These are phyloP conservation scores for Gandaritis pyraliata DNA, from an alignment of 2,888 invertebrate species.

Conservation along the genomic window DNA sequence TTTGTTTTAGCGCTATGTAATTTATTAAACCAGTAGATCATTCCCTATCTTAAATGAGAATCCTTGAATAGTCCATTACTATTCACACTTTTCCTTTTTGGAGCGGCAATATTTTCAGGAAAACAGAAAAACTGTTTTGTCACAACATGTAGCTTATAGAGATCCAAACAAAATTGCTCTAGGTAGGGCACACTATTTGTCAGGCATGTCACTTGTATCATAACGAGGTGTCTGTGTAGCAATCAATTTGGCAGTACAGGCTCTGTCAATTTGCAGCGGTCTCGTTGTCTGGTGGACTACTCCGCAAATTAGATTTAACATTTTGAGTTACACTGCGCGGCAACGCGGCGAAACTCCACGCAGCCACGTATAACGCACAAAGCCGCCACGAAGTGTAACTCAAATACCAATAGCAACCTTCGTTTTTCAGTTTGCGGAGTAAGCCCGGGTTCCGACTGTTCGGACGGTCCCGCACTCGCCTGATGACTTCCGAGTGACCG, in stretches of 20 bases:
- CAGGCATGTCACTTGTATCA: constrained; percentile 55
- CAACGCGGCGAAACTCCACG: no score
- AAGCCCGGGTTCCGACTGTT: constrained; percentile 34
- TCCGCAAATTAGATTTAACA: no score
- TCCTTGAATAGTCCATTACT: constrained; percentile 11
- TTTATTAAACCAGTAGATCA: background rate
- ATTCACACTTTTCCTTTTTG: constrained; percentile 5
- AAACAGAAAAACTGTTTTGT: constrained; percentile 3
- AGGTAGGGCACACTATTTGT: constrained; percentile 49
- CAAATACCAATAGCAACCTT: no score
- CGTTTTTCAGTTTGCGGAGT: no score
- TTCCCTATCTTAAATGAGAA: constrained; percentile 16
- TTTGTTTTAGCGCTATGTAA: background rate
- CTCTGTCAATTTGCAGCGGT: constrained; percentile 73
- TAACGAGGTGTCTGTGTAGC: constrained; percentile 67
- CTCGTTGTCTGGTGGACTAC: constrained; percentile 34
- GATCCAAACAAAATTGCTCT: constrained; percentile 39
- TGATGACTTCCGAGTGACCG: constrained; percentile 83
- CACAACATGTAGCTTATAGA: constrained; percentile 5
- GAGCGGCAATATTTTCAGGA: constrained; percentile 7
- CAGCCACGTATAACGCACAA: no score
- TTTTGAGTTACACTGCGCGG: no score
- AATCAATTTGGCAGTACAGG: constrained; percentile 72
- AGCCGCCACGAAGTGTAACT: no score
- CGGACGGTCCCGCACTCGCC: constrained; percentile 45